Conservation (phyloP, 1,140 invertebrate genomes). For the Cydia splendana region DNA sequence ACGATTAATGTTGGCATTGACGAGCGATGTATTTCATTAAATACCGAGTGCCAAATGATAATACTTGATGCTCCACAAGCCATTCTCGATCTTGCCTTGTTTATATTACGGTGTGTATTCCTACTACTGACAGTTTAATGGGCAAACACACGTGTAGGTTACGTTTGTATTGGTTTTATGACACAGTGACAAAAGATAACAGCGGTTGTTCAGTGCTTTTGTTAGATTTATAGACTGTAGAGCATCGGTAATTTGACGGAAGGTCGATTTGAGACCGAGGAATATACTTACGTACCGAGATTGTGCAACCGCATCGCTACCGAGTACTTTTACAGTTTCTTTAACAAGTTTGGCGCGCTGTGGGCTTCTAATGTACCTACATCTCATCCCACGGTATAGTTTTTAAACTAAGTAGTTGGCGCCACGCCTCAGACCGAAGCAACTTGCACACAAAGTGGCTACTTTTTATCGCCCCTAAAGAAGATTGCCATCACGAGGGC, state of each 20-base stretch:
- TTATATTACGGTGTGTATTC: background rate
- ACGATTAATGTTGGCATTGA: constrained; percentile 30
- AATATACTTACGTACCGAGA: background rate
- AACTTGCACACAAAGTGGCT: constrained; percentile 24
- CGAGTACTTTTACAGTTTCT: background rate
- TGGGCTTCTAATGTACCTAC: constrained; percentile 20
- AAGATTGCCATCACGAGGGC: constrained; percentile 18
- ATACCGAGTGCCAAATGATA: constrained; percentile 13
- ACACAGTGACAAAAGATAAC: constrained; percentile 32
- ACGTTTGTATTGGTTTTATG: constrained; percentile 31
- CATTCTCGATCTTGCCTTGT: background rate
- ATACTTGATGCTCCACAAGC: background rate
- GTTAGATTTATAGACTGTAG: constrained; percentile 20
- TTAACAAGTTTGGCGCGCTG: constrained; percentile 18
- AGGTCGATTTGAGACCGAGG: constrained; percentile 5
- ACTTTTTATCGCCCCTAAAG: constrained; percentile 25
- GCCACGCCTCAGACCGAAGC: background rate
- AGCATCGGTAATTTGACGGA: constrained; percentile 17
- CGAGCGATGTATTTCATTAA: constrained; percentile 27
- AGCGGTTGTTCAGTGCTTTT: constrained; percentile 29
- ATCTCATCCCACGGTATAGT: constrained; percentile 4
- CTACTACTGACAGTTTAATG: background rate
- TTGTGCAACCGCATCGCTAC: background rate
- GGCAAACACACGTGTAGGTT: constrained; percentile 26
- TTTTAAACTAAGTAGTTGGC: background rate